Percentiles rank a stretch among this genome's conserved stretches.
phyloP scores from a whole-genome alignment of 2,113 vertebrate genomes.

The Marcusenius ussheri region DNA sequence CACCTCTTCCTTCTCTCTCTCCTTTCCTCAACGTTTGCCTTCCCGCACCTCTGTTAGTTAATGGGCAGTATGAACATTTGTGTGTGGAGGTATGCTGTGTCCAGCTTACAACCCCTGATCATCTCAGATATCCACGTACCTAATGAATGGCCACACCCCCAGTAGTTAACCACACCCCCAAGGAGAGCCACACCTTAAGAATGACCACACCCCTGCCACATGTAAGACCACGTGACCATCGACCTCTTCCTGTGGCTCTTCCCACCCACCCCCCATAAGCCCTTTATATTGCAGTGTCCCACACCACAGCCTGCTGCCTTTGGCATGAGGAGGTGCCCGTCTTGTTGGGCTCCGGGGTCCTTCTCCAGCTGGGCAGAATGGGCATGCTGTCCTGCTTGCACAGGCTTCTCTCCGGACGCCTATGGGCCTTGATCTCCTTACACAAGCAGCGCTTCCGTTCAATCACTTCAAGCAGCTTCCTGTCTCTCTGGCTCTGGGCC shows the following conservation, averaged over 20 bases:
- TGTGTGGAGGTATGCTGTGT: background rate
- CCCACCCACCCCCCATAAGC: background rate
- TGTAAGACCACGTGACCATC: background rate
- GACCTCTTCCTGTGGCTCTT: background rate
- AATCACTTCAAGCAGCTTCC: constrained; percentile 85
- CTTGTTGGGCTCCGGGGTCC: constrained; percentile 76
- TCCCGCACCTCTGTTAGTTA: background rate
- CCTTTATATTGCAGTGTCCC: constrained; percentile 85
- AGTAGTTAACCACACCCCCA: background rate
- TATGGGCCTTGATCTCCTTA: constrained; percentile 86
- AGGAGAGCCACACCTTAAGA: background rate
- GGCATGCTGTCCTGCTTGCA: constrained; percentile 94
- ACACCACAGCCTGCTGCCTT: constrained; percentile 82
- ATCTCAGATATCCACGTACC: background rate
- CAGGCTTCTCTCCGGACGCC: constrained; percentile 76
- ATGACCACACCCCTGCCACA: background rate
- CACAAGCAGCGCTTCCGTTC: constrained; percentile 85
- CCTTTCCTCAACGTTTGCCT: background rate
- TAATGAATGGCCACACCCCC: background rate
- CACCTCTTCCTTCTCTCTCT: background rate
- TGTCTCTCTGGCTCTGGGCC: constrained; percentile 65
- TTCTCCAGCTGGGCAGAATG: constrained; percentile 85
- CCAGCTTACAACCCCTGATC: background rate
- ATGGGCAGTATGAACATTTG: background rate
- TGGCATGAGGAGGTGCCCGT: constrained; percentile 83